A percentile compares a stretch with the other conserved stretches of the same genome.
Conservation (phyloP, 2,888 invertebrate genomes). For the Andrena chrysosceles region DNA sequence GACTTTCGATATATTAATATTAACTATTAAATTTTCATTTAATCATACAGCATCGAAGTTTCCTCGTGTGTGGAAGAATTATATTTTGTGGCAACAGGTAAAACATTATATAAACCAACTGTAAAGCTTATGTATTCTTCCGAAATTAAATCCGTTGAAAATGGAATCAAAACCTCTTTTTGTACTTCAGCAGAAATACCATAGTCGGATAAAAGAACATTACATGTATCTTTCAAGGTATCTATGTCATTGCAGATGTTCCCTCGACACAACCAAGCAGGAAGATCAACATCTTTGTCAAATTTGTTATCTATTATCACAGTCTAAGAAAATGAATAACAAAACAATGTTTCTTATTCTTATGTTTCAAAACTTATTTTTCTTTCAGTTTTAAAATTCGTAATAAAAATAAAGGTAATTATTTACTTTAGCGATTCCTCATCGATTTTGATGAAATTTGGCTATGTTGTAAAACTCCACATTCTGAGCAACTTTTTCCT, state of each 20-base stretch:
- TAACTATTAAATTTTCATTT: not conserved
- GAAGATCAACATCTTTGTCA: slow-evolving; percentile 51
- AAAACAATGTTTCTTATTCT: slow-evolving; percentile 5
- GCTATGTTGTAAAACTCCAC: too few species aligned
- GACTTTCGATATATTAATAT: not conserved
- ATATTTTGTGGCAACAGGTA: slow-evolving; percentile 55
- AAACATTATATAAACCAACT: slow-evolving; percentile 68
- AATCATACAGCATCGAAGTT: slow-evolving; percentile 51
- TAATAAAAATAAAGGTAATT: too few species aligned
- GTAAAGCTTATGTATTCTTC: slow-evolving; percentile 66
- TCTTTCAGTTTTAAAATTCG: not conserved
- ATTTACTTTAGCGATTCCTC: too few species aligned
- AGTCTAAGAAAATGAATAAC: slow-evolving; percentile 49
- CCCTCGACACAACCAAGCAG: slow-evolving; percentile 70
- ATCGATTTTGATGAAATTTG: too few species aligned
- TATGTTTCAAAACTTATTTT: too few species aligned
- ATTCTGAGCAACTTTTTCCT: too few species aligned
- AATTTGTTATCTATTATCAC: slow-evolving; percentile 60
- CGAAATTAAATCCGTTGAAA: slow-evolving; percentile 35
- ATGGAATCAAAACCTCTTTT: slow-evolving; percentile 59
- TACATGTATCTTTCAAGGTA: slow-evolving; percentile 31
- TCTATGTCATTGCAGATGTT: slow-evolving; percentile 51
- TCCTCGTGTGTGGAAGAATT: slow-evolving; percentile 1
- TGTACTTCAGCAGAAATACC: slow-evolving; percentile 63
- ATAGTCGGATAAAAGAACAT: slow-evolving; percentile 71